Base-by-base conservation (phyloP, 2,797 vertebrate genomes). In the Chromis chromis region DNA sequence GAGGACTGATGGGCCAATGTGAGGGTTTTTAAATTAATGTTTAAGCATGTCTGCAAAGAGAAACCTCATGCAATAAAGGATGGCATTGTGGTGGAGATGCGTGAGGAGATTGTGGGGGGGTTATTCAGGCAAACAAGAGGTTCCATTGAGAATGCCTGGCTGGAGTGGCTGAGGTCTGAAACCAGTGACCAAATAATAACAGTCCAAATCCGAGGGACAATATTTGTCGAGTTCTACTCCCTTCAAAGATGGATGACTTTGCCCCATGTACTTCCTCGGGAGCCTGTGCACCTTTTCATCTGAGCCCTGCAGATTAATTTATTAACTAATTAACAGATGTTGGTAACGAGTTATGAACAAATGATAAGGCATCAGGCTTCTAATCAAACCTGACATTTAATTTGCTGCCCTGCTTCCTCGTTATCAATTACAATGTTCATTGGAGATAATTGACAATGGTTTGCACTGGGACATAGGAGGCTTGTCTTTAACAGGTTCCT, bases 331-430 rank as follows among this genome's bases (percentile, higher is more conserved):
- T 95, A 95, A 94, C 94, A 95, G 93, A 94, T 94, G 94, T 90
- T 93, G 90, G 89, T 93, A 94, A 95, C 70, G 86, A 92, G 90
- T 94, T 94, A 94, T 93, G 92, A 92, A 92, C 91, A 94, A 95
- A 95, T 93, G 92, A 95, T 94, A 95, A 95, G 91, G 93, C 89
- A 96, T 95, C 94, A 94, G 89, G 76, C 80, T 83, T 68, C 91
- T 94, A 94, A 96, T 95, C 89, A 93, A 94, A 95, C 90, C 86
- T 92, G 95, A 94, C 94, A 88, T 93, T 95, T 94, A 92, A 96
- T 95, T 95, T 94, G 93, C 94, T 93, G 91, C 91, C 84, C 76
- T 82, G 87, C 91, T 94, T 94, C 94, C 93, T 89, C 76, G 76
- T 93, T 93, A 94, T 95, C 93, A 93, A 93, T 92, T 93, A 94